These are phyloP conservation scores for Molossus alvarezi DNA, from an alignment of 2,797 vertebrate species.

Conservation along the genomic window DNA sequence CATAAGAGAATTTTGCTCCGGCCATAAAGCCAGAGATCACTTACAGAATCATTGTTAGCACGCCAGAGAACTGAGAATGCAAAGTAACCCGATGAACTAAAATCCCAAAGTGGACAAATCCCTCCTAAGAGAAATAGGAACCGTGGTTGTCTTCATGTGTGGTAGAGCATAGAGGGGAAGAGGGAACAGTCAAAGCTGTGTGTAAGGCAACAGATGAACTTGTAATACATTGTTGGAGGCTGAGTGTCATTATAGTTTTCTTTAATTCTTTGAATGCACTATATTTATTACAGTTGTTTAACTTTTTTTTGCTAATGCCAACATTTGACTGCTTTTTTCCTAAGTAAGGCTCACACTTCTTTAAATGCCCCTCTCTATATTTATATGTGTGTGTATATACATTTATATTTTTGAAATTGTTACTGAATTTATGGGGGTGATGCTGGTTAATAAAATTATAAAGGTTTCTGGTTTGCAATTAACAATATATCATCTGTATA, in stretches of 20 bases:
- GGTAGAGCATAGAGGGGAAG: not conserved
- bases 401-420: not conserved
- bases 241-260: not conserved
- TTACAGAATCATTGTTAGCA: not conserved
- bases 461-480: too few relatives aligned
- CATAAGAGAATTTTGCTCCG: not conserved
- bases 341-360: not conserved
- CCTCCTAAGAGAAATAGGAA: not conserved
- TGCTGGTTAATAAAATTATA: not conserved
- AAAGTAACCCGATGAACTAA: constrained; percentile 32
- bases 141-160: not conserved
- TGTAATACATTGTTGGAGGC: not conserved
- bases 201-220: not conserved
- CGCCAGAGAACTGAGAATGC: not conserved
- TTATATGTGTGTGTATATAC: too few relatives aligned
- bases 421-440: not conserved
- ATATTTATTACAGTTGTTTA: not conserved
- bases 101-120: not conserved
- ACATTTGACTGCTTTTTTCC: not conserved
- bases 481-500: not conserved
- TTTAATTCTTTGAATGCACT: not conserved
- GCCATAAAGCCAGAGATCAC: constrained; percentile 3
- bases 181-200: not conserved
- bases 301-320: not conserved
- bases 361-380: not conserved